Evolutionary conservation across 2,113 vertebrate species (phyloP).

Genomic region (cattle (Bos taurus)): DNA sequence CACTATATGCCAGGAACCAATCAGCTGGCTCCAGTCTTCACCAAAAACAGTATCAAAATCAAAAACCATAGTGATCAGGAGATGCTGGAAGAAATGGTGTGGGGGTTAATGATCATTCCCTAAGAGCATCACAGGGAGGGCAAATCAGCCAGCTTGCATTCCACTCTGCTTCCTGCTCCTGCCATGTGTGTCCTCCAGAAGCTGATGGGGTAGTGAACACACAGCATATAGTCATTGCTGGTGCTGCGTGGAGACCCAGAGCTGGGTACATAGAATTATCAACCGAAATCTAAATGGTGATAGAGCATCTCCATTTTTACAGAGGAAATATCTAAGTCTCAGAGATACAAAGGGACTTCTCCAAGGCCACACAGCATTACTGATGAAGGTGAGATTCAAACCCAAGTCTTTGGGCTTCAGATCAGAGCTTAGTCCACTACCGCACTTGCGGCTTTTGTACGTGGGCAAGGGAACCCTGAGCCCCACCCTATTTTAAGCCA

Average conservation of each 20-base stretch:
- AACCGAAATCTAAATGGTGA: neutral
- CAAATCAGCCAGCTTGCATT: neutral
- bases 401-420: neutral
- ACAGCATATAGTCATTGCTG: neutral
- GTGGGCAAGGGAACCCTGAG: neutral
- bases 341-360: neutral
- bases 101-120: neutral
- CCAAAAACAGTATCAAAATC: neutral
- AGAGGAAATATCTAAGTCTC: neutral
- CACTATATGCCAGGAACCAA: neutral
- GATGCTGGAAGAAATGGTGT: neutral
- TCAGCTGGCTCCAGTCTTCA: neutral
- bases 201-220: no score
- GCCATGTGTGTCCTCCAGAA: neutral
- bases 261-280: neutral
- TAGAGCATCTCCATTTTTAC: neutral
- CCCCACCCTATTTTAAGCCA: neutral
- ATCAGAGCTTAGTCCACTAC: neutral
- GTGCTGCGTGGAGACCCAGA: neutral
- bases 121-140: neutral
- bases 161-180: neutral
- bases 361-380: neutral
- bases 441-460: neutral
- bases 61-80: neutral
- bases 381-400: neutral